A percentile compares a stretch with the other conserved stretches of the same genome.
phyloP scores from a whole-genome alignment of 2,888 invertebrate genomes.

The Agrypnus murinus region DNA sequence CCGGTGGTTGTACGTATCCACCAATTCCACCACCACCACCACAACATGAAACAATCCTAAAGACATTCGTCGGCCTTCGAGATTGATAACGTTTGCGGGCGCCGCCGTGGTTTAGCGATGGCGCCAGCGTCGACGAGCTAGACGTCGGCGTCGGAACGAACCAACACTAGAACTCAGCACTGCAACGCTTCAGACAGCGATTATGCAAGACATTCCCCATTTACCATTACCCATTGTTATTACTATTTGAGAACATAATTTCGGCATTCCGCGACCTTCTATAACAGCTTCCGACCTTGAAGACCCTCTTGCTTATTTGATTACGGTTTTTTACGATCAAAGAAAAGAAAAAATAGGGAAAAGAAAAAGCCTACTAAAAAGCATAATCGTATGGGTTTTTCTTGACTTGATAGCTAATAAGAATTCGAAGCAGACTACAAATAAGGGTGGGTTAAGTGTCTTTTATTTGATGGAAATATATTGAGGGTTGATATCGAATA shows the following conservation, averaged over 20 bases:
- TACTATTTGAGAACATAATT: conserved; percentile 15
- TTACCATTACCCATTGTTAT: neutral
- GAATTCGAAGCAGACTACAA: neutral
- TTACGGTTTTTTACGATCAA: too few species aligned
- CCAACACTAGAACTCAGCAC: conserved; percentile 58
- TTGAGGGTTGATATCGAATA: neutral
- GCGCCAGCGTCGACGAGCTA: conserved; percentile 64
- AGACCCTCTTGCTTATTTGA: too few species aligned
- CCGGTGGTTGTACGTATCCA: conserved; percentile 17
- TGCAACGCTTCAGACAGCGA: conserved; percentile 36
- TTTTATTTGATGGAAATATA: conserved; percentile 1
- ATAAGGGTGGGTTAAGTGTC: neutral
- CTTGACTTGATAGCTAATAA: too few species aligned
- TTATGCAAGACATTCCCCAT: conserved; percentile 45
- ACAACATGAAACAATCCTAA: conserved; percentile 56
- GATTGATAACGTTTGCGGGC: conserved; percentile 65
- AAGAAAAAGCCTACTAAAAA: too few species aligned
- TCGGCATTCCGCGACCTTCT: conserved; percentile 37
- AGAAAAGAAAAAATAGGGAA: too few species aligned
- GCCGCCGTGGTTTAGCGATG: conserved; percentile 62
- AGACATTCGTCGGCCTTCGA: conserved; percentile 60
- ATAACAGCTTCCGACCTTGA: conserved; percentile 25
- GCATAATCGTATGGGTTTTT: too few species aligned
- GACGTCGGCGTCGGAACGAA: conserved; percentile 66
- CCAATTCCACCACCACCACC: too few species aligned